phyloP scores from a whole-genome alignment of 2,113 vertebrate genomes.

The Lanius collurio region DNA sequence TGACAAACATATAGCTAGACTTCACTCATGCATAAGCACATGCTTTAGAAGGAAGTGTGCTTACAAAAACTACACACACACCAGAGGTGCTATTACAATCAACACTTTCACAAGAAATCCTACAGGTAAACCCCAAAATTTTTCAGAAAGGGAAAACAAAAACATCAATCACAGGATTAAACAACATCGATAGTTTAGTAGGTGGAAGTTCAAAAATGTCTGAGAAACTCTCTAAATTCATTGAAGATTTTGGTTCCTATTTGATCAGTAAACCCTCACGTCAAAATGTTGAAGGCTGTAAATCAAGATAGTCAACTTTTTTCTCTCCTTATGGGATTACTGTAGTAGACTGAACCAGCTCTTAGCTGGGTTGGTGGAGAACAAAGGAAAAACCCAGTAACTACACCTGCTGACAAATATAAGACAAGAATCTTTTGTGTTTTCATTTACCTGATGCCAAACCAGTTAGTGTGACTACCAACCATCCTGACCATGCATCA shows the following conservation, averaged over 20 bases:
- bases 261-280: background rate
- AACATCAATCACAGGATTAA: background rate
- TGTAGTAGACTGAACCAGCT: background rate
- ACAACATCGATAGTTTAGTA: background rate
- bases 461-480: slow-evolving; percentile 95
- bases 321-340: background rate
- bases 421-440: background rate
- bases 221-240: background rate
- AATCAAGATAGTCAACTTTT: background rate
- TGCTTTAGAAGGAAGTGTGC: background rate
- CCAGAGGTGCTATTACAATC: background rate
- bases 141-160: background rate
- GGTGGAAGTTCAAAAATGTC: background rate
- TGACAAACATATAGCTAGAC: background rate
- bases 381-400: background rate
- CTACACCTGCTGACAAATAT: background rate
- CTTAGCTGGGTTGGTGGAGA: background rate
- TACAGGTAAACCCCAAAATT: background rate
- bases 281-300: background rate
- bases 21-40: background rate
- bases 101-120: background rate
- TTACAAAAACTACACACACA: background rate
- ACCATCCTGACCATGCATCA: slow-evolving; percentile 98
- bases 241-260: background rate
- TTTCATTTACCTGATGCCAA: slow-evolving; percentile 89